A percentile compares a stretch with the other conserved stretches of the same genome.
These are phyloP conservation scores for Ruditapes philippinarum DNA, from an alignment of 1,140 invertebrate genomes.

Conservation along the genomic window DNA sequence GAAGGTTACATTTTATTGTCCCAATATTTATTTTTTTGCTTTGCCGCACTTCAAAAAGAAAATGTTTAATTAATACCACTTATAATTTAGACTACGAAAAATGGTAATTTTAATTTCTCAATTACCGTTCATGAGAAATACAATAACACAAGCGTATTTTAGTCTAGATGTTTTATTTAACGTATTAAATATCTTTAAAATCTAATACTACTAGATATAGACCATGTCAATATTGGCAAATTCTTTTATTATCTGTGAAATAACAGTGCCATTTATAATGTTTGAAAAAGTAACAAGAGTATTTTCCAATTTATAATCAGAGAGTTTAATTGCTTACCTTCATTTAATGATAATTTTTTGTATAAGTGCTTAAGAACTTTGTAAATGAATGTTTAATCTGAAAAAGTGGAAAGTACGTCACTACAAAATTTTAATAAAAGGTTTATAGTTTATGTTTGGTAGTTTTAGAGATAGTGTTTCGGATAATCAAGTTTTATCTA, in stretches of 20 bases:
- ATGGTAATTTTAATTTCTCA: not conserved
- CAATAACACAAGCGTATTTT: not conserved
- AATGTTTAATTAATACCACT: not conserved
- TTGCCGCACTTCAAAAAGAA: not conserved
- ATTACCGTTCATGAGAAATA: conserved; percentile 8
- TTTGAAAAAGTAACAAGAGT: conserved; percentile 40
- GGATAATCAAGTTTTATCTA: no score
- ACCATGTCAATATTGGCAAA: conserved; percentile 42
- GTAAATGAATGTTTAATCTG: not conserved
- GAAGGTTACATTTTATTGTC: no score
- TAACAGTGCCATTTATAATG: conserved; percentile 4
- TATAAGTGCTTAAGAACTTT: not conserved
- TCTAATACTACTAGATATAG: conserved; percentile 25
- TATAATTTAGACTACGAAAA: not conserved
- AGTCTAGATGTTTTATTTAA: not conserved
- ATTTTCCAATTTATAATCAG: conserved; percentile 11
- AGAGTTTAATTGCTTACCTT: conserved; percentile 4
- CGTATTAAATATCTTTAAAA: conserved; percentile 7
- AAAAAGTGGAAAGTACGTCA: not conserved
- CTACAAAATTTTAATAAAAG: not conserved
- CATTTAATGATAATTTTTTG: conserved; percentile 20
- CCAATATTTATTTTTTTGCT: no score
- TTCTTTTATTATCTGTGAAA: not conserved
- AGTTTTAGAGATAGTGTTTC: no score
- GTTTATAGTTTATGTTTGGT: not conserved